Conservation (phyloP, 2,888 invertebrate genomes). For the Plagiodera versicolora region DNA sequence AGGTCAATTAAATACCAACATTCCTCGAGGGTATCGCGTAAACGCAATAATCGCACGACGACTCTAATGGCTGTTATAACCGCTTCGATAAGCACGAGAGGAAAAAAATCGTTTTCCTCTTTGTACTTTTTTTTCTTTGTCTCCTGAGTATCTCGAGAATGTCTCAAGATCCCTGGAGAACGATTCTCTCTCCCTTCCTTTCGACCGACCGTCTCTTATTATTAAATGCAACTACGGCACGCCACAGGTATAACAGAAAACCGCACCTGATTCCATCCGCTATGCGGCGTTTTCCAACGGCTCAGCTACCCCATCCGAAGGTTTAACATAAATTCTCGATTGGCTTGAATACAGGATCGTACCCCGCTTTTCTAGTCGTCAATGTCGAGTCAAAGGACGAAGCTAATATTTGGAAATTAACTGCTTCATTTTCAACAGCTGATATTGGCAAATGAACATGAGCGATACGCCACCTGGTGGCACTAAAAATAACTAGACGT, state of each 20-base stretch:
- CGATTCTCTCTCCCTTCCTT: neutral
- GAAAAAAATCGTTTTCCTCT: conserved; percentile 4
- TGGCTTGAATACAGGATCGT: neutral
- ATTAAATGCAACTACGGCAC: conserved; percentile 5
- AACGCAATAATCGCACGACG: neutral
- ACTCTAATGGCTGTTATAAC: neutral
- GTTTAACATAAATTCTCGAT: conserved; percentile 7
- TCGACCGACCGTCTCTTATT: neutral
- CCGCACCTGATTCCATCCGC: conserved; percentile 10
- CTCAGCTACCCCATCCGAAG: conserved; percentile 6
- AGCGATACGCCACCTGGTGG: no score
- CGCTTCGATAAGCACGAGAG: neutral
- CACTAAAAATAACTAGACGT: no score
- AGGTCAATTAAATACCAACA: neutral
- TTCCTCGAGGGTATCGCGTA: neutral
- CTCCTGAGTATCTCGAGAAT: neutral
- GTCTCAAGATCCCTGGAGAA: conserved; percentile 12
- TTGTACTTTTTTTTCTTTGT: neutral
- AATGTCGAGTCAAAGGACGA: no score
- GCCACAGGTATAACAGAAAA: conserved; percentile 16
- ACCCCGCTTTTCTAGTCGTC: no score
- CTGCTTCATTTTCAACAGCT: no score
- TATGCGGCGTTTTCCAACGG: conserved; percentile 11
- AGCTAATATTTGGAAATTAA: no score
- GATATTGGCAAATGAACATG: no score